Evolutionary conservation across 2,113 vertebrate genomes (phyloP), one percentile per base, ranked within the genome.

Genomic region (Microcebus murinus): DNA sequence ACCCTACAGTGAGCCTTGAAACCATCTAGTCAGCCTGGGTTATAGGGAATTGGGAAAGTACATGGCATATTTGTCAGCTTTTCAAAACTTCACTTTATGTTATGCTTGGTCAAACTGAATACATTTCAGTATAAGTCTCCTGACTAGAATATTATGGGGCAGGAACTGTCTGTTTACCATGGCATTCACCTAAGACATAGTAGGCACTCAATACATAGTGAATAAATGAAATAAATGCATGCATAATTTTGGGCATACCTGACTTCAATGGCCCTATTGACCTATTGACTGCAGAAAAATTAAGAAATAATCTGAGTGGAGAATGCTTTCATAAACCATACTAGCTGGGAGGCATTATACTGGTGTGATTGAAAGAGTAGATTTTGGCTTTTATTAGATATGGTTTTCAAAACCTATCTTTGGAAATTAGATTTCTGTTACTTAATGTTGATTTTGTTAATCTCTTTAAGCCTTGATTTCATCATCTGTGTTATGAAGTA

Each of bases 361-460:
- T 34, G 36, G 50, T 55, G 14, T 29, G 20, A 27, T 71, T 36
- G 76, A 42, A 84, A 90, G 48, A 12, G 67, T 55, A 67, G 55
- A 18, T 45, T 85, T 73, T 65, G 82, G 45, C 31, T 86, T 87
- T 86, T 55, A 57, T 45, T 36, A 94, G 31, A 59, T 77, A 65
- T 0, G 63, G 14, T 8, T 84, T 88, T 93, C 45, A 73, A 76
- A 74, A 52, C 50, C 34, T 13, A 67, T 31, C 63, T 70, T 63
- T 90, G 55, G 45, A 93, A 80, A 31, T 93, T 45, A 65, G 25
- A 73, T 94, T 90, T 86, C 42, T 90, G 8, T 55, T 70, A 80
- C 25, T 91, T 73, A 74, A 93, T 85, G 36, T 65, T 36, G 52
- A 89, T 77, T 80, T 90, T 85, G 80, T 79, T 71, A n/a, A 79